Conservation (phyloP, 1,140 invertebrate genomes). For the Agrypnia vestita region DNA sequence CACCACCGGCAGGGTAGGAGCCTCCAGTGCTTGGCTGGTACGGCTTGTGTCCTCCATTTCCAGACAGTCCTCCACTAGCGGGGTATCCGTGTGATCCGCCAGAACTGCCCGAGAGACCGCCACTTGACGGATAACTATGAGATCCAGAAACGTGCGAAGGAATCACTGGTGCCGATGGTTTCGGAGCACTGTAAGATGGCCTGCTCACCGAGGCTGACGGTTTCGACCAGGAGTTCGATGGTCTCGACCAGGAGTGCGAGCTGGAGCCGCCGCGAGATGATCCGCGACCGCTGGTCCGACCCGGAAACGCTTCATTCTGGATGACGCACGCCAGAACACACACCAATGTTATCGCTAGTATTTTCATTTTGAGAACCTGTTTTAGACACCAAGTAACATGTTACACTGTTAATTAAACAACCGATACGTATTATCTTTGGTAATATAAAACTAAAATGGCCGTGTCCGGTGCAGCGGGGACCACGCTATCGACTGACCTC, state of each 20-base stretch:
- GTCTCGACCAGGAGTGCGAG: conserved; percentile 27
- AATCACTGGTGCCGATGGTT: not conserved
- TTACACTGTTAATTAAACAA: no score
- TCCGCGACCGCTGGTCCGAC: not conserved
- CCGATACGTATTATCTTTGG: no score
- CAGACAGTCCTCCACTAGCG: conserved; percentile 8
- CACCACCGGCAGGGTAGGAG: conserved; percentile 10
- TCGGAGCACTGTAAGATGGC: not conserved
- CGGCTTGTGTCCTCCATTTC: no score
- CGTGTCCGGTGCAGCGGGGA: no score
- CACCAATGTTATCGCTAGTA: not conserved
- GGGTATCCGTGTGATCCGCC: conserved; percentile 24
- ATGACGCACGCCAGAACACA: conserved; percentile 7
- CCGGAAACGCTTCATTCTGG: not conserved
- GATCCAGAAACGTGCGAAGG: not conserved
- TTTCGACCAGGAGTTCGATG: not conserved
- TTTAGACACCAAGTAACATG: no score
- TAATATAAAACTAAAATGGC: no score
- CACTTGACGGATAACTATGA: conserved; percentile 37
- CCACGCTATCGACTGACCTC: no score
- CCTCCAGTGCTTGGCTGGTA: no score
- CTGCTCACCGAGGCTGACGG: not conserved
- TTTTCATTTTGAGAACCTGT: conserved; percentile 4
- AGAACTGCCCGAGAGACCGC: conserved; percentile 23
- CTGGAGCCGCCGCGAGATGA: not conserved